Percentiles rank a stretch among this genome's conserved stretches.
These are phyloP conservation scores for Pecten maximus DNA, from an alignment of 2,888 invertebrate species.

Conservation along the genomic window DNA sequence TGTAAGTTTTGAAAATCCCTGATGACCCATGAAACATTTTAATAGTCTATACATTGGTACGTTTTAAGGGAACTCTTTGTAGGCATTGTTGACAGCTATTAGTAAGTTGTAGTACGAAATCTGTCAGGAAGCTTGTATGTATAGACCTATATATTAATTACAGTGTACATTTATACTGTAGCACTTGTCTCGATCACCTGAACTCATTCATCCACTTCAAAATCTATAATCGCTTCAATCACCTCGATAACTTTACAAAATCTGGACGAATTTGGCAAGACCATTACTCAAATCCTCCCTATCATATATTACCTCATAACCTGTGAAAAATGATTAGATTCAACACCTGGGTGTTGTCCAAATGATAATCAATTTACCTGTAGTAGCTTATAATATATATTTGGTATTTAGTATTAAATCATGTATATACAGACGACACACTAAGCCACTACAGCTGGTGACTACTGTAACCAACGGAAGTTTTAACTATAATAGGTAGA, in stretches of 20 bases:
- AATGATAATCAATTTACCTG: constrained; percentile 7
- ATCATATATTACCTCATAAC: neutral
- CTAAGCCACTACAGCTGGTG: neutral
- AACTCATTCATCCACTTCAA: constrained; percentile 1
- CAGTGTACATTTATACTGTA: neutral
- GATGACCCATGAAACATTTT: neutral
- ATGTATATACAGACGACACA: neutral
- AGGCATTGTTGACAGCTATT: neutral
- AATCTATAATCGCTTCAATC: neutral
- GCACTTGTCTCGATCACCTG: neutral
- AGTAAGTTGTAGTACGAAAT: neutral
- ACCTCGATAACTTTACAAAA: neutral
- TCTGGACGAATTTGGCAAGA: neutral
- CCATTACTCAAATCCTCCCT: neutral
- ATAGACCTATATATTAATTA: no score
- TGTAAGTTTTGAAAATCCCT: neutral
- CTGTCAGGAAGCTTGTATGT: neutral
- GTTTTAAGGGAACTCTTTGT: neutral
- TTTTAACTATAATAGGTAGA: neutral
- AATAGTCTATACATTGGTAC: neutral
- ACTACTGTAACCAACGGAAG: neutral
- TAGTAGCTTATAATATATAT: neutral
- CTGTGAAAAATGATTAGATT: neutral
- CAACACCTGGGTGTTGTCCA: constrained; percentile 13
- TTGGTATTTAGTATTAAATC: neutral